A percentile compares a stretch with the other conserved stretches of the same genome.
phyloP scores from a whole-genome alignment of 1,140 invertebrate genomes.

The Drosophila nigromelanica region DNA sequence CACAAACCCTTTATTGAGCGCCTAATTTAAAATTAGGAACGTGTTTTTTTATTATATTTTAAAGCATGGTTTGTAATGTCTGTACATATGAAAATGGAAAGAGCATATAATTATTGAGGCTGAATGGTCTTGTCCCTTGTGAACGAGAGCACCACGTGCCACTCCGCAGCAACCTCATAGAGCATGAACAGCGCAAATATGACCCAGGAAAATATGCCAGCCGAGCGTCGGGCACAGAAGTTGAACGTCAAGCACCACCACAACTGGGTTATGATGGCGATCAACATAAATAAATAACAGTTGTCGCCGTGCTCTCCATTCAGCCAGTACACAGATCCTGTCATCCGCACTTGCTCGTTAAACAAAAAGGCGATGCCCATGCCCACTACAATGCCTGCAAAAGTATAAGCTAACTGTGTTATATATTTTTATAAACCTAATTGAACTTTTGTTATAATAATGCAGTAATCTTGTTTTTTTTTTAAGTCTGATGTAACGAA shows the following conservation, averaged over 20 bases:
- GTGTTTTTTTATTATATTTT: too few species aligned
- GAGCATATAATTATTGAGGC: conserved; percentile 1
- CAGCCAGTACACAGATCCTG: conserved; percentile 11
- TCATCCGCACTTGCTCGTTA: neutral
- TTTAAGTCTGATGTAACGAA: too few species aligned
- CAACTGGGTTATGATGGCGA: conserved; percentile 26
- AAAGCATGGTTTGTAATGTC: too few species aligned
- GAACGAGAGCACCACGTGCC: conserved; percentile 31
- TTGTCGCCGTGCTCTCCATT: conserved; percentile 40
- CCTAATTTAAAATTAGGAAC: neutral
- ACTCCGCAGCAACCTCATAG: conserved; percentile 25
- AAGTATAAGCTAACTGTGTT: neutral
- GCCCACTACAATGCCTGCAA: conserved; percentile 35
- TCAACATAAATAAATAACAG: conserved; percentile 47
- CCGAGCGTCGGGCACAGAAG: conserved; percentile 53
- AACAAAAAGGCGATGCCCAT: conserved; percentile 19
- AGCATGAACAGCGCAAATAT: conserved; percentile 37
- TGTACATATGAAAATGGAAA: neutral
- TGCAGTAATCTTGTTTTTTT: too few species aligned
- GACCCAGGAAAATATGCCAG: conserved; percentile 35
- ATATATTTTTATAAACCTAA: neutral
- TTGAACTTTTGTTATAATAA: neutral
- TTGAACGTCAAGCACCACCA: conserved; percentile 46
- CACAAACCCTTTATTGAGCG: neutral
- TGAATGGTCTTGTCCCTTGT: neutral